Conservation (phyloP, 2,888 invertebrate species). For the Syrphus vitripennis region DNA sequence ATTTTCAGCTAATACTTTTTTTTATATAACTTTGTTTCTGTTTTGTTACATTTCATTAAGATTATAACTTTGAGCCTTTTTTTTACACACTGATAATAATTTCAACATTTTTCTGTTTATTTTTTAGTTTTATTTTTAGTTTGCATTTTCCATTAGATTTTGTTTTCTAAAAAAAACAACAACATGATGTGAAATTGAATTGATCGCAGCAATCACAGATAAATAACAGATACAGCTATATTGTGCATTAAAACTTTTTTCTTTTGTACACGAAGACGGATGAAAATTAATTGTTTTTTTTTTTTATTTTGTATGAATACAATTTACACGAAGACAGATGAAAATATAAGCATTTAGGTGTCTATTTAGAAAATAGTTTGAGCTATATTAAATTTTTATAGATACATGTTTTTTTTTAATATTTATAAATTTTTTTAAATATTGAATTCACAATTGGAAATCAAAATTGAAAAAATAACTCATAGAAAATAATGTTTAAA, state of each 20-base stretch:
- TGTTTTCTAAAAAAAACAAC: neutral
- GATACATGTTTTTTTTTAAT: neutral
- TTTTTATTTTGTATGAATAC: neutral
- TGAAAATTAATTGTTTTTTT: conserved; percentile 5
- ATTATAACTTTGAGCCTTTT: conserved; percentile 5
- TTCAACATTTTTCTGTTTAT: conserved; percentile 3
- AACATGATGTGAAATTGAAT: conserved; percentile 53
- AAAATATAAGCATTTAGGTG: neutral
- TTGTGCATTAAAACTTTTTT: conserved; percentile 47
- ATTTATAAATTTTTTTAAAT: neutral
- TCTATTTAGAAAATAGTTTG: neutral
- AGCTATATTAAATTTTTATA: neutral
- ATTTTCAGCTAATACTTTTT: conserved; percentile 2
- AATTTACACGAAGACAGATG: neutral
- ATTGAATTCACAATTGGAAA: neutral
- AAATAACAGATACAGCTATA: conserved; percentile 52
- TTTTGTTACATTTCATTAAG: neutral
- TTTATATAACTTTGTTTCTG: neutral
- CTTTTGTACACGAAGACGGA: conserved; percentile 55
- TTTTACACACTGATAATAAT: conserved; percentile 31
- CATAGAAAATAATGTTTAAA: neutral
- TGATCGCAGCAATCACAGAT: conserved; percentile 71
- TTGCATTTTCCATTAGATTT: neutral
- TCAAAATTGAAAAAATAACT: neutral
- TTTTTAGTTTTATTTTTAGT: neutral